Evolutionary conservation across 2,797 vertebrate species (phyloP).

Genomic region (Pteropus rufus): DNA sequence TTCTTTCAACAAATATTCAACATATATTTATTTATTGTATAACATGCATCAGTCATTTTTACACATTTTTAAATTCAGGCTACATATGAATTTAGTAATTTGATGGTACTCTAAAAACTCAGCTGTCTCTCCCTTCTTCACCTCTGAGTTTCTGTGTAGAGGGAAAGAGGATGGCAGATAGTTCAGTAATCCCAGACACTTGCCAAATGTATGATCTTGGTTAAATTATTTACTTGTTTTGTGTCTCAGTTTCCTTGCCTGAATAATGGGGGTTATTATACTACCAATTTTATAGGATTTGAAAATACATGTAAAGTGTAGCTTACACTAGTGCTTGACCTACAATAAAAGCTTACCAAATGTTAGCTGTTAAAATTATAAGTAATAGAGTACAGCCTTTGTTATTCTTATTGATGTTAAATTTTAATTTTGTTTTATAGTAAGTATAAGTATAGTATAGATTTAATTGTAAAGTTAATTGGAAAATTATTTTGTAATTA

Average conservation of each 20-base stretch:
- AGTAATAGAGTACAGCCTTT: background rate
- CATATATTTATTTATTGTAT: background rate
- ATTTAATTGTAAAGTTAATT: background rate
- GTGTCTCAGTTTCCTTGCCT: background rate
- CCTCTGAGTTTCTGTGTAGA: background rate
- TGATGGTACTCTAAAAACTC: background rate
- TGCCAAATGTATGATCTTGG: background rate
- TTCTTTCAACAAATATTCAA: slow-evolving; percentile 11
- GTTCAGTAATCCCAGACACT: background rate
- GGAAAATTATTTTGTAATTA: slow-evolving; percentile 23
- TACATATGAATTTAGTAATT: background rate
- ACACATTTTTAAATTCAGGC: background rate
- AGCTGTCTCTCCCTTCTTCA: background rate
- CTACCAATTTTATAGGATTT: background rate
- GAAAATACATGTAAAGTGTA: background rate
- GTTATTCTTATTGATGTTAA: background rate
- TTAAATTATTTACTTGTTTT: background rate
- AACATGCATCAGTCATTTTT: background rate
- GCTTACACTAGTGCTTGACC: background rate
- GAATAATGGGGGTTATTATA: background rate
- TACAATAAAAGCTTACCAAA: background rate
- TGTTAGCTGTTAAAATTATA: background rate
- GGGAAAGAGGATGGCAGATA: background rate
- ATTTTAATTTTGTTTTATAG: background rate
- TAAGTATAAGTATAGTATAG: background rate